Evolutionary conservation across 2,888 invertebrate genomes (phyloP), one percentile per base, ranked within the genome.

Genomic region (Eulithis testata): DNA sequence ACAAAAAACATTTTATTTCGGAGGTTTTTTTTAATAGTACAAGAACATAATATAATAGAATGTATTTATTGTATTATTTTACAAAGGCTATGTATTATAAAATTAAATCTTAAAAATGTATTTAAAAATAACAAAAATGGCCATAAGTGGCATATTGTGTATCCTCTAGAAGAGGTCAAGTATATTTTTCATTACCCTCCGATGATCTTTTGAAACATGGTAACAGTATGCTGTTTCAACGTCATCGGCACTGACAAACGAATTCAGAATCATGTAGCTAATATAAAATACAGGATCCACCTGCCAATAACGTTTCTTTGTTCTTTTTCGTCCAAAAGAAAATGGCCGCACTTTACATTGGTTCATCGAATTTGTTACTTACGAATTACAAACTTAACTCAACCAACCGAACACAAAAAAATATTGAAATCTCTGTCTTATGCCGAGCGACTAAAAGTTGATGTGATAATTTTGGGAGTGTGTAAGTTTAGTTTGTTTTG

Each of bases 211-310:
- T 40, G 9, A 63, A 55, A 44, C 54, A 52, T 58, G 40, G n/a
- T 47, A 60, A 55, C 37, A 27, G 37, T 49, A 49, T 60, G 21
- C 57, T 47, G 63, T 64, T 58, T n/a, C 44, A 62, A 60, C 63
- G 65, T 65, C 64, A 74, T 70, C 81, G 79, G 80, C 77, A 78
- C 74, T 73, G 80, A 70, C 79, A 83, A 84, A 74, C 67, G 74
- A 80, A 78, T 77, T 75, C 80, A 72, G 81, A 84, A 84, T 82
- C 81, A 64, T 81, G 77, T 77, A 74, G 73, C 78, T 83, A 82
- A 85, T 88, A 84, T 79, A 85, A 86, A 86, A 88, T 87, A 84
- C 87, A 84, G 82, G 87, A 90, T 90, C 83, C 90, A 91, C 90
- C 90, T 91, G 91, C 83, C 89, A 85, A 86, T 83, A 82, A 83